These are phyloP conservation scores for Uloborus diversus DNA, from an alignment of 1,140 invertebrate species.

Conservation along the genomic window DNA sequence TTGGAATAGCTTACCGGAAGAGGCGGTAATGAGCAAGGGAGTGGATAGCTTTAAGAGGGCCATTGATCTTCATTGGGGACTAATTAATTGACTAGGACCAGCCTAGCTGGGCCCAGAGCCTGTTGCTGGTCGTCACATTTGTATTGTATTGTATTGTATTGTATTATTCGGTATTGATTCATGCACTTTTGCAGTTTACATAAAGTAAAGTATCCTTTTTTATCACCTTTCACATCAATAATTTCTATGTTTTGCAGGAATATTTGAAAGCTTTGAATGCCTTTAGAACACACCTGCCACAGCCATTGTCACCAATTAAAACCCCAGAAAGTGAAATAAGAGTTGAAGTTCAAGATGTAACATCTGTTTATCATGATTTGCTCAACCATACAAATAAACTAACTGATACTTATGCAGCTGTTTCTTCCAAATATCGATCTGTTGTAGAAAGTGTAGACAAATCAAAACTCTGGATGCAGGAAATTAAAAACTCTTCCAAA, in stretches of 20 bases:
- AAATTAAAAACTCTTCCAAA: slow-evolving; percentile 79
- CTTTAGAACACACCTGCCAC: slow-evolving; percentile 81
- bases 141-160: too few relatives aligned
- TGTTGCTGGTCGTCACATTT: too few relatives aligned
- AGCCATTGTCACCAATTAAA: slow-evolving; percentile 79
- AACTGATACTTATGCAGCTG: slow-evolving; percentile 78
- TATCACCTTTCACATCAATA: too few relatives aligned
- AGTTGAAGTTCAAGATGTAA: slow-evolving; percentile 73
- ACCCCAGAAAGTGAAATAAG: slow-evolving; percentile 76
- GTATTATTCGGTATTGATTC: too few relatives aligned
- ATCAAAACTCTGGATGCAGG: slow-evolving; percentile 82
- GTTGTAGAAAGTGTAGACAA: slow-evolving; percentile 86
- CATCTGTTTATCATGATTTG: slow-evolving; percentile 74
- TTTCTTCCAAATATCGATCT: slow-evolving; percentile 81
- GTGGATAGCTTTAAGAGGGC: too few relatives aligned
- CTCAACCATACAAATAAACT: slow-evolving; percentile 83
- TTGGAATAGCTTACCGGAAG: too few relatives aligned
- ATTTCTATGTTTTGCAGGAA: slow-evolving; percentile 36
- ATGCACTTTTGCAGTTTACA: too few relatives aligned
- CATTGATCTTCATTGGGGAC: too few relatives aligned
- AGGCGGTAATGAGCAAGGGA: too few relatives aligned
- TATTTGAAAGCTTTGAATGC: slow-evolving; percentile 84
- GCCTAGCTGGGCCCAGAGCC: too few relatives aligned
- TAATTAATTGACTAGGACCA: too few relatives aligned
- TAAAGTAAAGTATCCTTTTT: too few relatives aligned